A percentile compares a stretch with the other conserved stretches of the same genome.
phyloP scores from a whole-genome alignment of 2,888 invertebrate species.

The Myathropa florea region DNA sequence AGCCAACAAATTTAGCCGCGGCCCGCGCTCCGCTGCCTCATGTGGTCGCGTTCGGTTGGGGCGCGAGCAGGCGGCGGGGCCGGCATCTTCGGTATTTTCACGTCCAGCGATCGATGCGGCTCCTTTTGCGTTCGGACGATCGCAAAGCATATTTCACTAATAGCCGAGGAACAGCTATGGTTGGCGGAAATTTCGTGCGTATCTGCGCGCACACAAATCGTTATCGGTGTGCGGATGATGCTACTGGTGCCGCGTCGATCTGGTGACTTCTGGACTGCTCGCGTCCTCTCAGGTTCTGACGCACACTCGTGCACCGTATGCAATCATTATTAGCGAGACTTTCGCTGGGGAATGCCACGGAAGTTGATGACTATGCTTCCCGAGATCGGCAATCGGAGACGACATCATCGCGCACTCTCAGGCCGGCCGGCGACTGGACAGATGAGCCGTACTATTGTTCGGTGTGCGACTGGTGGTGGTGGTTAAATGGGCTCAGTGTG shows the following conservation, averaged over 20 bases:
- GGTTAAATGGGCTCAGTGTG: constrained; percentile 51
- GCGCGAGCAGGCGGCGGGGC: constrained; percentile 13
- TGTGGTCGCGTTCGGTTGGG: neutral
- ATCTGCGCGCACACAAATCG: constrained; percentile 64
- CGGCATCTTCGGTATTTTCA: constrained; percentile 59
- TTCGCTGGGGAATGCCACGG: constrained; percentile 59
- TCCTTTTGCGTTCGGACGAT: constrained; percentile 64
- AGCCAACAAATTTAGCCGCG: constrained; percentile 66
- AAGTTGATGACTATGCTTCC: constrained; percentile 61
- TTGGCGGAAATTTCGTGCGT: constrained; percentile 66
- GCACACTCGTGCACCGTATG: constrained; percentile 18
- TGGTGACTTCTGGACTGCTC: constrained; percentile 2
- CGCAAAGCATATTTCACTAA: constrained; percentile 71
- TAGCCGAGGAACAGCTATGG: constrained; percentile 63
- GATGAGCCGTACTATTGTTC: neutral
- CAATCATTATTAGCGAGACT: constrained; percentile 58
- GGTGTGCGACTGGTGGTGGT: constrained; percentile 16
- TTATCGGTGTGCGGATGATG: constrained; percentile 59
- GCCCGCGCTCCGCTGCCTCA: constrained; percentile 8
- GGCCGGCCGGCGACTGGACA: constrained; percentile 1
- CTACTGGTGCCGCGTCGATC: constrained; percentile 34
- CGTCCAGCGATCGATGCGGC: constrained; percentile 58
- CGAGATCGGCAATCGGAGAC: constrained; percentile 39
- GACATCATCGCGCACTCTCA: constrained; percentile 63
- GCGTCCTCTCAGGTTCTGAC: neutral